Percentiles rank a stretch among this genome's conserved stretches.
Conservation (phyloP, 2,888 invertebrate genomes). For the Ennomos erosarius region DNA sequence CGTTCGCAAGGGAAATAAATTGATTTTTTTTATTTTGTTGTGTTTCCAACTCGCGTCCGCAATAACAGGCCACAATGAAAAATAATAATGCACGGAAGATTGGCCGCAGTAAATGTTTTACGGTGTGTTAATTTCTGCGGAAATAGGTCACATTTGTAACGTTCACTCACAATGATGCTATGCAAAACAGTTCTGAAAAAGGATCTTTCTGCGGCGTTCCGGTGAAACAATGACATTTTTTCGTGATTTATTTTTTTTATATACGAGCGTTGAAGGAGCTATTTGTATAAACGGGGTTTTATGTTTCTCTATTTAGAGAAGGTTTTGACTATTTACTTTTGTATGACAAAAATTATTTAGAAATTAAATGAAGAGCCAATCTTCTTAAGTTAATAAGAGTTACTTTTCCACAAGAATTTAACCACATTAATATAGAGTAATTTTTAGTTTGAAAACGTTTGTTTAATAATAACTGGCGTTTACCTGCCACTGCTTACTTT, state of each 20-base stretch:
- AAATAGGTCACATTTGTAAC: constrained; percentile 46
- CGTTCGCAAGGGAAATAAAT: constrained; percentile 81
- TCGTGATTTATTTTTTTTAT: constrained; percentile 27
- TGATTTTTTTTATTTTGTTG: constrained; percentile 77
- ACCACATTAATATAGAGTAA: too few relatives aligned
- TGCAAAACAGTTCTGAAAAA: constrained; percentile 30
- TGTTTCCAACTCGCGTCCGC: constrained; percentile 69
- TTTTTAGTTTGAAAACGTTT: too few relatives aligned
- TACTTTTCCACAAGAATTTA: too few relatives aligned
- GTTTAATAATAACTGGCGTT: too few relatives aligned
- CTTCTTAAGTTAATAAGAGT: too few relatives aligned
- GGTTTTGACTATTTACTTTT: background rate
- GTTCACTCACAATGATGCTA: constrained; percentile 37
- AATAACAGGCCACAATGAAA: constrained; percentile 76
- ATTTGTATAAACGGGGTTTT: constrained; percentile 22
- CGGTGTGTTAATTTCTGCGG: constrained; percentile 43
- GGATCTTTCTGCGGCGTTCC: constrained; percentile 32
- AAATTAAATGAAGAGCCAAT: too few relatives aligned
- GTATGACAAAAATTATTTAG: too few relatives aligned
- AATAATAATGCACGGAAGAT: constrained; percentile 69
- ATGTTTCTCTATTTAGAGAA: constrained; percentile 19
- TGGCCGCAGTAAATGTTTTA: constrained; percentile 60
- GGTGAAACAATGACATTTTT: constrained; percentile 30
- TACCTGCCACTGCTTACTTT: too few relatives aligned
- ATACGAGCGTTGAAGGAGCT: constrained; percentile 20